These are phyloP conservation scores for Anomalospiza imberbis DNA, from an alignment of 2,797 vertebrate genomes.

Conservation along the genomic window DNA sequence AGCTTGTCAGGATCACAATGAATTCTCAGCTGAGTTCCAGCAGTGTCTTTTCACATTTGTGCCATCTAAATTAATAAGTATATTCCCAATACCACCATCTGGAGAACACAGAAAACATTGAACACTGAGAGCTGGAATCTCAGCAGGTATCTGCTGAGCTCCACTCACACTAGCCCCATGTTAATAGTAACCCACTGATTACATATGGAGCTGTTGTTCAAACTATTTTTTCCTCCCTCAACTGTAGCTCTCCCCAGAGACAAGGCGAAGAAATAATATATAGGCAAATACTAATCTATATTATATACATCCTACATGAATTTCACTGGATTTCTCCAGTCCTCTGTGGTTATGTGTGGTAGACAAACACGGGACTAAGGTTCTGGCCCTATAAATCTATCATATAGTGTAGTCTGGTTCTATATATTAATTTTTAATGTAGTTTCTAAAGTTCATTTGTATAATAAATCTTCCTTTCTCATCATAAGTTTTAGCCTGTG, in stretches of 20 bases:
- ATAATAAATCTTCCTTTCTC: not conserved
- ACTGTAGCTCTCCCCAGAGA: not conserved
- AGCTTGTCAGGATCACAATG: not conserved
- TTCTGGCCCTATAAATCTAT: not conserved
- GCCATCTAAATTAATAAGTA: not conserved
- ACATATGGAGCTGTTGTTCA: not conserved
- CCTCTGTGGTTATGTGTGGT: not conserved
- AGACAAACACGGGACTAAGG: not conserved
- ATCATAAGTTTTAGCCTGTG: not conserved
- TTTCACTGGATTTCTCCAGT: not conserved
- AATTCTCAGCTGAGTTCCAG: not conserved
- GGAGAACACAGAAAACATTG: not conserved
- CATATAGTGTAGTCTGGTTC: not conserved
- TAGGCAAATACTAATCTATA: not conserved
- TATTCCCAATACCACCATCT: not conserved
- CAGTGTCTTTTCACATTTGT: not conserved
- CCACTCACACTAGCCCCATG: not conserved
- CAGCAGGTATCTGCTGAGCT: not conserved
- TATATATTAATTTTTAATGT: not conserved
- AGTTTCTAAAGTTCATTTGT: not conserved
- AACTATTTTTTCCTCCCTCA: not conserved
- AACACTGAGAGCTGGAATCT: not conserved
- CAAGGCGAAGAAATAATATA: not conserved
- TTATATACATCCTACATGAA: not conserved
- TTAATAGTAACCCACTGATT: not conserved